These are phyloP conservation scores for Lepidochrysops patricia DNA, from an alignment of 2,888 invertebrate species.

Conservation along the genomic window DNA sequence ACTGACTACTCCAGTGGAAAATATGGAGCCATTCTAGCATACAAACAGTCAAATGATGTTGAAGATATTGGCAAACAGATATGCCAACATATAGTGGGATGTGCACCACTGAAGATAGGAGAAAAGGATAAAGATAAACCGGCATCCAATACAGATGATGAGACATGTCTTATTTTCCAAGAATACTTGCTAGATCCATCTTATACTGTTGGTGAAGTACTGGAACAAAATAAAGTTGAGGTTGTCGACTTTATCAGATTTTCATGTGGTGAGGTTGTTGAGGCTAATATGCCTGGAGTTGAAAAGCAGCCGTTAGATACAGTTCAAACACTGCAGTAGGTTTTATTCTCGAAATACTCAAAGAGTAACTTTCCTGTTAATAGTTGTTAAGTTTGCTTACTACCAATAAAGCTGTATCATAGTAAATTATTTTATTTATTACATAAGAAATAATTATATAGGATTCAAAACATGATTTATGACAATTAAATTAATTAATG, in stretches of 20 bases:
- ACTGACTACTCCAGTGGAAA: slow-evolving; percentile 80
- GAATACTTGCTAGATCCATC: slow-evolving; percentile 89
- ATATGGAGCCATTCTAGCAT: slow-evolving; percentile 89
- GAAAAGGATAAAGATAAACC: slow-evolving; percentile 76
- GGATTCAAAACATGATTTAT: background rate
- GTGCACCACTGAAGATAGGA: slow-evolving; percentile 87
- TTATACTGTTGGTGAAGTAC: slow-evolving; percentile 81
- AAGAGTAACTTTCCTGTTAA: slow-evolving; percentile 3
- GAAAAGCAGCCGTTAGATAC: slow-evolving; percentile 71
- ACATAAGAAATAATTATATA: background rate
- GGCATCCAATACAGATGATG: slow-evolving; percentile 79
- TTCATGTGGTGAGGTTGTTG: slow-evolving; percentile 85
- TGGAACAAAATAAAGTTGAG: slow-evolving; percentile 77
- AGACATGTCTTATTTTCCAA: slow-evolving; percentile 87
- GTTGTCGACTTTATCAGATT: slow-evolving; percentile 89
- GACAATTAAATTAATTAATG: background rate
- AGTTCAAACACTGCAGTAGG: slow-evolving; percentile 78
- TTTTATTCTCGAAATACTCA: background rate
- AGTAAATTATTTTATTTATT: slow-evolving; percentile 11
- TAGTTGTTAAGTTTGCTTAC: slow-evolving; percentile 30
- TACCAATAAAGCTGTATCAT: slow-evolving; percentile 26
- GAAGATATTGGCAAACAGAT: slow-evolving; percentile 80
- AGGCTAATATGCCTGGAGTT: slow-evolving; percentile 54
- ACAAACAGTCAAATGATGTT: slow-evolving; percentile 60
- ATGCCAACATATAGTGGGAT: slow-evolving; percentile 95